These are phyloP conservation scores for Heliconius erato DNA, from an alignment of 2,888 invertebrate species.

Conservation along the genomic window DNA sequence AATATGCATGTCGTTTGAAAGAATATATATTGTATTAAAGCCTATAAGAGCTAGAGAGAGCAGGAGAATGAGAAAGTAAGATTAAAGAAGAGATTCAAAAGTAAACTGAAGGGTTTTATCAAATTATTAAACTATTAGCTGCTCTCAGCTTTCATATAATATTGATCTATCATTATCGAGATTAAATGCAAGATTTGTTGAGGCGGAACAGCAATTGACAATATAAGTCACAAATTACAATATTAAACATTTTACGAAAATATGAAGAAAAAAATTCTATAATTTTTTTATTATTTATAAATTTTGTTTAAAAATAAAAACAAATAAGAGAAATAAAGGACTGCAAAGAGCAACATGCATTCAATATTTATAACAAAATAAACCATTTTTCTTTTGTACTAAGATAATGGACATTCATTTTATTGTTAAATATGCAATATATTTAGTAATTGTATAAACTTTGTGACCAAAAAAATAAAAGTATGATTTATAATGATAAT, in stretches of 20 bases:
- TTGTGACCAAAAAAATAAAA: conserved; percentile 19
- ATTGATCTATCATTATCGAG: conserved; percentile 10
- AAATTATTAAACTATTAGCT: background rate
- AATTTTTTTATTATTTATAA: background rate
- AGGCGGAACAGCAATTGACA: conserved; percentile 34
- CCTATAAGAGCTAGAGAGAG: conserved; percentile 8
- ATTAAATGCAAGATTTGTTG: conserved; percentile 13
- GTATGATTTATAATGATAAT: background rate
- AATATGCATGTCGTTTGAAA: conserved; percentile 1
- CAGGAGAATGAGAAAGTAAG: conserved; percentile 10
- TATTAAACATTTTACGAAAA: conserved; percentile 14
- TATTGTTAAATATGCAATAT: conserved; percentile 21
- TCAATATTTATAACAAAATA: conserved; percentile 18
- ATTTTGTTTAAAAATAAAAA: background rate
- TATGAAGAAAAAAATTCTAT: background rate
- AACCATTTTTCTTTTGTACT: conserved; percentile 23
- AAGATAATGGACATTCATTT: conserved; percentile 25
- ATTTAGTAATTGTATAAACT: conserved; percentile 9
- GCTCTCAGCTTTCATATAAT: conserved; percentile 9
- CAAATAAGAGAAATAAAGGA: background rate
- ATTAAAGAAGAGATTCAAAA: conserved; percentile 34
- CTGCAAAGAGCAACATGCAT: background rate
- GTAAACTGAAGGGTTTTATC: background rate
- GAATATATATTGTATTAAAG: background rate
- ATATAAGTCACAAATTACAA: conserved; percentile 3